phyloP scores from a whole-genome alignment of 2,888 invertebrate species.

The Rhamnusium bicolor region DNA sequence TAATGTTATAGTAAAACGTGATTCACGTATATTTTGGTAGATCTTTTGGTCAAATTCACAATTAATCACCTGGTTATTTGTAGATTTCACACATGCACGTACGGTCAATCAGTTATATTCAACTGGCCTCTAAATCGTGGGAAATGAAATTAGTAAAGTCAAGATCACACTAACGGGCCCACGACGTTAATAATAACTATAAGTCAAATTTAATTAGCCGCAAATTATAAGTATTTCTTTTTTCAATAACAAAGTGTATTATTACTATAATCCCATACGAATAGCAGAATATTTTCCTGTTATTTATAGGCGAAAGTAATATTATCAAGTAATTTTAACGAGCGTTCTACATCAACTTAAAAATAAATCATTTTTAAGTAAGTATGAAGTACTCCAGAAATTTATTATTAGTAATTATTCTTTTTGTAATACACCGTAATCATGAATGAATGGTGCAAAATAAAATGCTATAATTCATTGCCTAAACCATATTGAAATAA shows the following conservation, averaged over 20 bases:
- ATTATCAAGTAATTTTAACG: neutral
- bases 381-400: too few relatives aligned
- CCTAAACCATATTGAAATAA: too few relatives aligned
- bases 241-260: neutral
- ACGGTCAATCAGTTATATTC: constrained; percentile 41
- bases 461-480: too few relatives aligned
- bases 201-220: constrained; percentile 41
- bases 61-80: constrained; percentile 44
- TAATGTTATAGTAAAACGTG: constrained; percentile 41
- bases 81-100: constrained; percentile 34
- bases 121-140: constrained; percentile 46
- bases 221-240: constrained; percentile 34
- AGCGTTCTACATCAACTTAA: neutral
- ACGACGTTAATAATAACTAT: constrained; percentile 30
- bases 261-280: neutral
- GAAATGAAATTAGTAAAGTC: constrained; percentile 36
- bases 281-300: neutral
- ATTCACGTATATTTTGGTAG: constrained; percentile 42
- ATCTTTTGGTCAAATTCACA: constrained; percentile 33
- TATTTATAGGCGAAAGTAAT: constrained; percentile 2
- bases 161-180: constrained; percentile 30
- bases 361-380: neutral
- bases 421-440: too few relatives aligned
- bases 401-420: neutral
- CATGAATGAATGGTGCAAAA: too few relatives aligned